Evolutionary conservation across 1,140 invertebrate genomes (phyloP), one percentile per base, ranked within the genome.

Genomic region (Eulimnadia texana): DNA sequence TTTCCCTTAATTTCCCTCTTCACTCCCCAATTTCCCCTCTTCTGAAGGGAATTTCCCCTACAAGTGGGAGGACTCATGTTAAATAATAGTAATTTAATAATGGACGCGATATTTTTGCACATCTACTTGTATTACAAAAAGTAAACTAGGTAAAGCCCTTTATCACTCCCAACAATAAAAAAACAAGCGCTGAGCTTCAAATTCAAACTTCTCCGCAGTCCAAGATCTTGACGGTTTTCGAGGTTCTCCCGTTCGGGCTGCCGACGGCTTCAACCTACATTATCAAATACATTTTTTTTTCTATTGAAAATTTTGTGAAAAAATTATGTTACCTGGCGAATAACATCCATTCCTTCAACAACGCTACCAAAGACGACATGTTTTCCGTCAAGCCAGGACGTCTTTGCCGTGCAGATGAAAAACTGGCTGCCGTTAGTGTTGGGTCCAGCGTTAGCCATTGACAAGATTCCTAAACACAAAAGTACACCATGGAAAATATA

Each of bases 341-440:
- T 90, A 67, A 98, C 81, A 73, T 98, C 93, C 85, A 96, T 85
- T 58, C 95, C 95, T 71, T 98, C 93, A 29, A 91, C 81, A 50
- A 99, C 93, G 66, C 83, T 77, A 29, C 96, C 96, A 71, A 98
- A 99, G 10, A 99, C 96, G 42, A 98, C 96, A 69, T 98, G 95
- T 74, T 90, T 90, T 2, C 76, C 76, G 74, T 98, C 93, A 67
- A 97, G 77, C 93, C 95, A 98, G 10, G 82, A 78, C n/a, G 95
- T 98, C 74, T 94, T 94, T 23, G 86, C 88, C 62, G 90, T 95
- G 70, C 90, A 95, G 67, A 98, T 83, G 77, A 98, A 98, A 79
- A 98, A 98, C 74, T 98, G 95, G 58, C 91, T 95, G 55, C 93
- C 93, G 72, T 98, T 98, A 67, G 93, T 97, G 75, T 94, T 88